Conservation (phyloP, 2,797 vertebrate genomes). For the Sitta carolinensis region DNA sequence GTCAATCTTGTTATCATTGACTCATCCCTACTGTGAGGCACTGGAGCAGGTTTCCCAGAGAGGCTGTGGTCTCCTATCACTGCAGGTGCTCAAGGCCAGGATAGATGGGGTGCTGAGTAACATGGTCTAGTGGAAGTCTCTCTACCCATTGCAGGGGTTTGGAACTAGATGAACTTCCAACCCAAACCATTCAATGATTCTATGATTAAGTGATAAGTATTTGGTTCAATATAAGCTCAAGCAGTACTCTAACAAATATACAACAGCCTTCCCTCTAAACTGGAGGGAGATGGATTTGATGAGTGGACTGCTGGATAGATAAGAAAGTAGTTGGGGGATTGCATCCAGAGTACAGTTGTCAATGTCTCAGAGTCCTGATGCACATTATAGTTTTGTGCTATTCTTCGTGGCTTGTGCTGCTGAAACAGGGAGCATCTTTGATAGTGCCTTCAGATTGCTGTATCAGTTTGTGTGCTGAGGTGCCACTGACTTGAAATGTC, state of each 20-base stretch:
- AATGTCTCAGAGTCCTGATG: not conserved
- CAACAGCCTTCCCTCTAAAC: not conserved
- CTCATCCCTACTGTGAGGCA: not conserved
- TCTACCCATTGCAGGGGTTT: accelerated
- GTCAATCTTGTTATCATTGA: not conserved
- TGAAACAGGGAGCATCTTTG: not conserved
- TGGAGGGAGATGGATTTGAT: not conserved
- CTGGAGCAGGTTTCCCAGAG: not conserved
- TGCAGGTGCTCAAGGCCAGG: not conserved
- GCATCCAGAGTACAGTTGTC: not conserved
- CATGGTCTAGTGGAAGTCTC: not conserved
- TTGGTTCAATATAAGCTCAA: not conserved
- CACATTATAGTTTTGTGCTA: not conserved
- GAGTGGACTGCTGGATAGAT: not conserved
- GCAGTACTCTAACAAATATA: not conserved
- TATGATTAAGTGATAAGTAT: not conserved
- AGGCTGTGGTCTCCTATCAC: not conserved
- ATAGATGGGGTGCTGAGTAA: not conserved
- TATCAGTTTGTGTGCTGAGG: not conserved
- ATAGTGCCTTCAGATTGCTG: not conserved
- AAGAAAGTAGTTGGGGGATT: not conserved
- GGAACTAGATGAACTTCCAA: not conserved
- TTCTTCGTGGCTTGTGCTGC: not conserved
- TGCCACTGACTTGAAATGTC: not conserved
- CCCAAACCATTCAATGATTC: not conserved